Evolutionary conservation across 1,140 invertebrate species (phyloP).

Genomic region (Aphaenogaster ashmeadi): DNA sequence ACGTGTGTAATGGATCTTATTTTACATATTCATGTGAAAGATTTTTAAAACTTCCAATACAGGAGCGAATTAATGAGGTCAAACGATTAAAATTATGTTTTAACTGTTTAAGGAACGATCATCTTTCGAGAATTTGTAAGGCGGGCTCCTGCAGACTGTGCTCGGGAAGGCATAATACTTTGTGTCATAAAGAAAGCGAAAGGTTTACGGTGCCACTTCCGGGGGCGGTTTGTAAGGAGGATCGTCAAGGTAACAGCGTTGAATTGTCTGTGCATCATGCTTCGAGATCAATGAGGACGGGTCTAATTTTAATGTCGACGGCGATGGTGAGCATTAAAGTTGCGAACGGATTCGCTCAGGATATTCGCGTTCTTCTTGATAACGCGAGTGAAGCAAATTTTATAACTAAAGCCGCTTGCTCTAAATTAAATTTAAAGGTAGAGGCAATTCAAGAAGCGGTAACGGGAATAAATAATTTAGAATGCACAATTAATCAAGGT

Average conservation of each 20-base stretch:
- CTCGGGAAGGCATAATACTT: background rate
- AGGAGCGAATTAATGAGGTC: background rate
- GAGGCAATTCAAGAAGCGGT: background rate
- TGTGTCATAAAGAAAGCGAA: background rate
- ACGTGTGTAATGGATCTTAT: background rate
- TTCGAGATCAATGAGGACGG: too few species aligned
- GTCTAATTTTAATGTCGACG: background rate
- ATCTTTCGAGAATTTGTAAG: background rate
- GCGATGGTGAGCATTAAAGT: background rate
- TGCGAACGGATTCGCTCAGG: background rate
- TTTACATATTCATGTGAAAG: background rate
- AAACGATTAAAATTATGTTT: background rate
- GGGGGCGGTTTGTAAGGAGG: too few species aligned
- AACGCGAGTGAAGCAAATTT: conserved; percentile 12
- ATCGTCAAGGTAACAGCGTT: background rate
- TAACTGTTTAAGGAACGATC: background rate
- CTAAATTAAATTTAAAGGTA: background rate
- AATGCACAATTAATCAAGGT: background rate
- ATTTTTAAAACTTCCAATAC: background rate
- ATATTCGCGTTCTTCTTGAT: background rate
- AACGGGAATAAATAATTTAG: background rate
- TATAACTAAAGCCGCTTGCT: background rate
- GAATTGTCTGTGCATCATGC: background rate
- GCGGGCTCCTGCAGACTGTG: background rate
- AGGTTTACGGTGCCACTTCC: too few species aligned